Percentiles rank a stretch among this genome's conserved stretches.
phyloP scores from a whole-genome alignment of 1,140 invertebrate species.

The Eciton burchellii region DNA sequence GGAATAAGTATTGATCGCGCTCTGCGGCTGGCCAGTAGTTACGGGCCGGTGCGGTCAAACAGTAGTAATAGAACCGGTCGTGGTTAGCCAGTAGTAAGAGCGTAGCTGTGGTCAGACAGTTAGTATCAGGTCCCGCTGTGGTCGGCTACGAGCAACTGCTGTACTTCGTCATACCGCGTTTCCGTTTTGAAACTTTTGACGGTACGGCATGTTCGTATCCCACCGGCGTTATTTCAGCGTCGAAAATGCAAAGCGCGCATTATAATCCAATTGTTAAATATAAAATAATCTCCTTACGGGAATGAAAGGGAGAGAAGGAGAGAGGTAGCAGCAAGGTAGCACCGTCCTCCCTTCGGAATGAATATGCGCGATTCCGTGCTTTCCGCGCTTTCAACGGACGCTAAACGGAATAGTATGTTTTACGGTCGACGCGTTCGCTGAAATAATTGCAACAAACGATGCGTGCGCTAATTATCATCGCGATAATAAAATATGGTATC shows the following conservation, averaged over 20 bases:
- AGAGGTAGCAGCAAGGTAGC: too few relatives aligned
- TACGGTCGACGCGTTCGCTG: neutral
- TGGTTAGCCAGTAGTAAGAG: slow-evolving; percentile 75
- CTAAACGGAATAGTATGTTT: neutral
- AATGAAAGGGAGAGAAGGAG: too few relatives aligned
- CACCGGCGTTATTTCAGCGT: slow-evolving; percentile 1
- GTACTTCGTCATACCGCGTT: slow-evolving; percentile 69
- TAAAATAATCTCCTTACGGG: slow-evolving; percentile 2
- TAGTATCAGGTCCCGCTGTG: slow-evolving; percentile 71
- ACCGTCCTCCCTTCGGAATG: neutral
- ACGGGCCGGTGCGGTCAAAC: slow-evolving; percentile 71
- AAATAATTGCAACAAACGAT: neutral
- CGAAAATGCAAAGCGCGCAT: slow-evolving; percentile 31
- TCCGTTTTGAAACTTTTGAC: slow-evolving; percentile 63
- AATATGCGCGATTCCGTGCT: neutral
- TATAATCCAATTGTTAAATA: neutral
- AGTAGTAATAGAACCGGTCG: slow-evolving; percentile 73
- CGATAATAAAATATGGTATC: neutral
- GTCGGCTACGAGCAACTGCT: slow-evolving; percentile 68
- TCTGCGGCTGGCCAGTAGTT: slow-evolving; percentile 67
- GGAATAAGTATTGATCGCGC: slow-evolving; percentile 73
- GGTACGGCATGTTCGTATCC: neutral
- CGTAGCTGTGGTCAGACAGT: slow-evolving; percentile 72
- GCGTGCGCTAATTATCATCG: slow-evolving; percentile 11
- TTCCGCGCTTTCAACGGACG: neutral